Evolutionary conservation across 2,888 invertebrate species (phyloP).

Genomic region (Leucozona laternaria): DNA sequence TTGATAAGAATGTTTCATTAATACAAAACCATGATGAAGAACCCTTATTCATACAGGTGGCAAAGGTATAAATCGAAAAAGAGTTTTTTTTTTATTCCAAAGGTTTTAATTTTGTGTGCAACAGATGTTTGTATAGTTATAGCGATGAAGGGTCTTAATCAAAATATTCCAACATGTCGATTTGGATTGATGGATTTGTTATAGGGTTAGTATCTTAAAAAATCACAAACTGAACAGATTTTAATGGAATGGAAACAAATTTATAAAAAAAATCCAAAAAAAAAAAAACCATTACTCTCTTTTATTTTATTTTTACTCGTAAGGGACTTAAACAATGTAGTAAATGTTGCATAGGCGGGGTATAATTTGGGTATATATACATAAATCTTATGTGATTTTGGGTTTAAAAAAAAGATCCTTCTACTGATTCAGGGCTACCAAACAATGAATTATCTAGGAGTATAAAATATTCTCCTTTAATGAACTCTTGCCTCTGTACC

Average conservation of each 20-base stretch:
- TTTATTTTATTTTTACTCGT: too few relatives aligned
- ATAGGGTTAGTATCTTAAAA: background rate
- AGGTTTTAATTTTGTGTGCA: constrained; percentile 2
- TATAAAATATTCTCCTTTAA: too few relatives aligned
- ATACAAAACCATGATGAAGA: background rate
- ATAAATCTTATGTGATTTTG: too few relatives aligned
- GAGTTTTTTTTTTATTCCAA: background rate
- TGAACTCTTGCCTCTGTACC: too few relatives aligned
- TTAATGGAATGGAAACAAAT: background rate
- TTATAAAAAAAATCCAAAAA: background rate
- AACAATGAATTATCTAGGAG: too few relatives aligned
- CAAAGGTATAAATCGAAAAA: constrained; percentile 2
- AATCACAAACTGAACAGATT: background rate
- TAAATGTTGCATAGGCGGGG: too few relatives aligned
- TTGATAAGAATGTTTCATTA: constrained; percentile 52
- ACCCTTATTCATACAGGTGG: constrained; percentile 29
- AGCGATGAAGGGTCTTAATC: constrained; percentile 37
- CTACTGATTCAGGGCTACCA: too few relatives aligned
- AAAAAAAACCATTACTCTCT: too few relatives aligned
- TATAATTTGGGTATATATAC: too few relatives aligned
- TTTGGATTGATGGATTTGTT: background rate
- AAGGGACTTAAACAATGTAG: too few relatives aligned
- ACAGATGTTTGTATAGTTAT: constrained; percentile 27
- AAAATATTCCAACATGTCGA: constrained; percentile 20
- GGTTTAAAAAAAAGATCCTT: too few relatives aligned